phyloP scores from a whole-genome alignment of 1,140 invertebrate genomes.

The Telenomus remus region DNA sequence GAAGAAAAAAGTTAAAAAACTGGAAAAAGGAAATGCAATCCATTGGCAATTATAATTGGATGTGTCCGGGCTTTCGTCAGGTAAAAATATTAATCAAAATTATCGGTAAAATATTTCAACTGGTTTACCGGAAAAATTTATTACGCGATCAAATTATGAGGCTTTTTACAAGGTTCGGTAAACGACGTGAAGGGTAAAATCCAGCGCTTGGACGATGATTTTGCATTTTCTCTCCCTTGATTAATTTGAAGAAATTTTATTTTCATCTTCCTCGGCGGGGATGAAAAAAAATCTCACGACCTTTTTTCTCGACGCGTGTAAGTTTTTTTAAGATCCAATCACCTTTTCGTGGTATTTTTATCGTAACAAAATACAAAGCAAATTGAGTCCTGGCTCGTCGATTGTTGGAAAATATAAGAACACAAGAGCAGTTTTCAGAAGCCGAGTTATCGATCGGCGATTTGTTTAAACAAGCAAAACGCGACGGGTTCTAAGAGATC shows the following conservation, averaged over 20 bases:
- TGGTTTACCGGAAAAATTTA: slow-evolving; percentile 13
- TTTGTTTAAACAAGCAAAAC: no score
- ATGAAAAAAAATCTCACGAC: background rate
- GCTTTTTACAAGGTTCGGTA: slow-evolving; percentile 7
- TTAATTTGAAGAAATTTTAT: slow-evolving; percentile 5
- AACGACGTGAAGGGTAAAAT: slow-evolving; percentile 7
- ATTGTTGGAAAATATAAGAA: no score
- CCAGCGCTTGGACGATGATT: background rate
- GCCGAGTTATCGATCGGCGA: no score
- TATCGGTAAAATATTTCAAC: slow-evolving; percentile 9
- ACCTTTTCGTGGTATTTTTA: no score
- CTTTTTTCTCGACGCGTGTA: background rate
- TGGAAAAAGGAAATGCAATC: no score
- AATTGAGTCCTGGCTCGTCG: no score
- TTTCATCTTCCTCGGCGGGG: background rate
- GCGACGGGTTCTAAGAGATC: no score
- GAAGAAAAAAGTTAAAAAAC: background rate
- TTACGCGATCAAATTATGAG: slow-evolving; percentile 20
- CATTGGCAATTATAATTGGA: background rate
- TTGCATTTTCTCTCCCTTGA: background rate
- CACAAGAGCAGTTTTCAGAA: no score
- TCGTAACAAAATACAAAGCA: no score
- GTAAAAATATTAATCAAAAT: slow-evolving; percentile 19
- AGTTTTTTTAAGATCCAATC: no score
- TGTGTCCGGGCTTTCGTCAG: background rate